Base-by-base conservation (phyloP, 2,888 invertebrate species). In the Drosophila seclusa region DNA sequence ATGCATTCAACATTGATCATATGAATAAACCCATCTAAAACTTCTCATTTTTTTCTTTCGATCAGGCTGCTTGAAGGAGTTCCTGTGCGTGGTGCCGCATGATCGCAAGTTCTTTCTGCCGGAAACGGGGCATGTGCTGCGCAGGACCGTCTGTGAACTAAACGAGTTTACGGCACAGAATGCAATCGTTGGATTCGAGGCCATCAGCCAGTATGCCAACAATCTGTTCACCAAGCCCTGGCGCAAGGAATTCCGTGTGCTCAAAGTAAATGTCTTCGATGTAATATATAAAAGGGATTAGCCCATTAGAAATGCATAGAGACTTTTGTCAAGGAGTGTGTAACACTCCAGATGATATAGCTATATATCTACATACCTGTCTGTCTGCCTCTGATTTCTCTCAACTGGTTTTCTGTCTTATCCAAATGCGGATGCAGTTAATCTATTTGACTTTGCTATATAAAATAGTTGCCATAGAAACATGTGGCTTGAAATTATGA, bases 141-240 rank as follows among this genome's bases (percentile, higher is more conserved):
- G 96, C 73, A 94, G 95, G 62, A 97, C 97, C 0, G 95, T 97
- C 32, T 94, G 94, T 52, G 95, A 95, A 60, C 94, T 96, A 87
- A 93, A 95, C 8, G 96, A 96, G 84, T 98, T 97, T 91, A 97
- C 96, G 91, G 97, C 96, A 27, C 96, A 96, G 87, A 95, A 96
- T 81, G 97, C 97, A 21, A 96, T 96, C 34, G 94, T 96, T 54
- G 98, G 97, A 18, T 98, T 97, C 95, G 96, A 96, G 84, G 96
- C 97, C 38, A 94, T 98, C 78, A 97, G 97, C 70, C 94, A 96
- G 78, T 98, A 98, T 92, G 98, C 98, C 3, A 96, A 96, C 66
- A 98, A 98, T 93, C 94, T 98, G 72, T 94, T 97, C 61, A 95
- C 96, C 18, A 97, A 98, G 91, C 97, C 98, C 6, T 98, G 98